These are phyloP conservation scores for Volucella inanis DNA, from an alignment of 2,888 invertebrate species.

Conservation along the genomic window DNA sequence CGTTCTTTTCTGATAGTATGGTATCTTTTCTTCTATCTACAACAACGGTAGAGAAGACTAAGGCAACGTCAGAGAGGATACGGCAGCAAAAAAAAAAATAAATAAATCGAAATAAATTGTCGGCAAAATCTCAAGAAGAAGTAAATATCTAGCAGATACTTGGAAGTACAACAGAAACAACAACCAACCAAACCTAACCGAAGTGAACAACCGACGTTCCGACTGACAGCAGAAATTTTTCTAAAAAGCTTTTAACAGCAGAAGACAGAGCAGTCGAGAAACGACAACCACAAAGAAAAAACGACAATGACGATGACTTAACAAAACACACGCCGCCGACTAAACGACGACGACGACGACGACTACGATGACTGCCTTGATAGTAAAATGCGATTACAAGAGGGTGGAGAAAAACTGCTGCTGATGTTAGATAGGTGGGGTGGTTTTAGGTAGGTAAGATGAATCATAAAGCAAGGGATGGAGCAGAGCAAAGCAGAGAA, in stretches of 20 bases:
- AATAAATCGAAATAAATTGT: conserved; percentile 49
- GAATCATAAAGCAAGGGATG: conserved; percentile 35
- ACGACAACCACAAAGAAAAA: conserved; percentile 59
- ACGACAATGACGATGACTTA: conserved; percentile 32
- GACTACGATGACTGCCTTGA: conserved; percentile 30
- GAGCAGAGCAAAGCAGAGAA: conserved; percentile 5
- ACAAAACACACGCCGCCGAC: conserved; percentile 27
- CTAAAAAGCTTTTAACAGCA: conserved; percentile 55
- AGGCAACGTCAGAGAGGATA: not conserved
- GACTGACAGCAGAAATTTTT: conserved; percentile 55
- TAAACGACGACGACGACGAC: conserved; percentile 14
- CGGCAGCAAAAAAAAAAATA: conserved; percentile 4
- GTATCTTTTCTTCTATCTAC: conserved; percentile 57
- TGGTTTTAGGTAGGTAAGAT: not conserved
- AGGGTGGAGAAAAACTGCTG: conserved; percentile 12
- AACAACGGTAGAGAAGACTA: conserved; percentile 30
- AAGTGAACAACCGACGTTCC: not conserved
- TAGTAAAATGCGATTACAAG: conserved; percentile 50
- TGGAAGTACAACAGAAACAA: conserved; percentile 39
- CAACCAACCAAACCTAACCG: conserved; percentile 8
- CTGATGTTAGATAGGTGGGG: not conserved
- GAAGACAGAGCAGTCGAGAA: conserved; percentile 26
- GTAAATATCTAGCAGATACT: conserved; percentile 52
- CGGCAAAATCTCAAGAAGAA: conserved; percentile 68
- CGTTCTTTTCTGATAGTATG: conserved; percentile 32